Percentiles rank a stretch among this genome's conserved stretches.
Evolutionary conservation across 64 coral and sea anemone species (phyloP).

Genomic region (Trachythela sp.): DNA sequence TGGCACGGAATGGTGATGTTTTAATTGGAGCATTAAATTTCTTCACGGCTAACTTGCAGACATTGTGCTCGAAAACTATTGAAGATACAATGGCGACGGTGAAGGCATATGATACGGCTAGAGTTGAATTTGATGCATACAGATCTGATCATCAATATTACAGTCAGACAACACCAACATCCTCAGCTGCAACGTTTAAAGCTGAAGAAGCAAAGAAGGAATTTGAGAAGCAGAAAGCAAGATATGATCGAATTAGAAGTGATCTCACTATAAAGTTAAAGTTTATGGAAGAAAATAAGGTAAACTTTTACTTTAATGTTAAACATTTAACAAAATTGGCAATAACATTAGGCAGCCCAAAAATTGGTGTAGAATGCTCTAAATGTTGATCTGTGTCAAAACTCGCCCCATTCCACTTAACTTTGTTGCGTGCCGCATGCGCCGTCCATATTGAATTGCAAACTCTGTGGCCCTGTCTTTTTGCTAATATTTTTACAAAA

Average conservation of each 20-base stretch:
- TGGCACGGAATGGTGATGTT: conserved; percentile 89
- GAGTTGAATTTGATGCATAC: conserved; percentile 99
- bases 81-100: conserved; percentile 91
- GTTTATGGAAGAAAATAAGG: conserved; percentile 99
- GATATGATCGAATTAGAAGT: conserved; percentile 79
- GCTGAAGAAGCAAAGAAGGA: conserved; percentile 75
- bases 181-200: conserved; percentile 52
- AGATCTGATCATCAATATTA: conserved; percentile 79
- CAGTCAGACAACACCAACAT: conserved; percentile 48
- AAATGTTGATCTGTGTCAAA: too few relatives aligned
- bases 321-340: too few relatives aligned
- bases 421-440: too few relatives aligned
- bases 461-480: too few relatives aligned
- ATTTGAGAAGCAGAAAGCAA: conserved; percentile 81
- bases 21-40: conserved; percentile 88
- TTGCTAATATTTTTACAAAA: too few relatives aligned
- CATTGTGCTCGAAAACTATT: conserved; percentile 91
- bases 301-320: background rate
- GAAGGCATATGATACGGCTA: conserved; percentile 83
- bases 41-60: conserved; percentile 82
- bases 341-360: too few relatives aligned
- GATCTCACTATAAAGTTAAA: conserved; percentile 90
- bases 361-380: too few relatives aligned
- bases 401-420: too few relatives aligned
- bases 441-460: too few relatives aligned